Conservation (phyloP, 2,797 vertebrate species). For the Acipenser ruthenus region DNA sequence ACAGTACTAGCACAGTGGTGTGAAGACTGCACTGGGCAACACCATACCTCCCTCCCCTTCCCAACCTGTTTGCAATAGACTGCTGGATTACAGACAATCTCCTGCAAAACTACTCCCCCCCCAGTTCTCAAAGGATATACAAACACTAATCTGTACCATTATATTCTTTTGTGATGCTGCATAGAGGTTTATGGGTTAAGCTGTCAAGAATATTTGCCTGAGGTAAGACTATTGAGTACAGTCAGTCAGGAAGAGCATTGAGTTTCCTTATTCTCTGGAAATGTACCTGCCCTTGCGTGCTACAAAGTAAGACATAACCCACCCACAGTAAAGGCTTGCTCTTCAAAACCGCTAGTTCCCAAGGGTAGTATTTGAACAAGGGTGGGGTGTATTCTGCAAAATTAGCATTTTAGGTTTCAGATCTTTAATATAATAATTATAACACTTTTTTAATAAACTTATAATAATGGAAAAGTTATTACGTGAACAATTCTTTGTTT, state of each 20-base stretch:
- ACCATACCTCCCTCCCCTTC: no score
- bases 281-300: slow-evolving; percentile 12
- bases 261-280: slow-evolving; percentile 2
- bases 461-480: neutral
- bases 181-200: no score
- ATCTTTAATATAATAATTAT: slow-evolving; percentile 15
- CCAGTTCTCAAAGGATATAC: no score
- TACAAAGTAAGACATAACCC: neutral
- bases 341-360: neutral
- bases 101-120: no score
- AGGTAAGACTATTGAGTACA: neutral
- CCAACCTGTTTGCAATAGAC: no score
- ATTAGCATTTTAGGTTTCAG: slow-evolving; percentile 11
- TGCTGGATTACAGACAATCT: no score
- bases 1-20: no score
- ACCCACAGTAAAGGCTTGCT: slow-evolving; percentile 3
- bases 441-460: neutral
- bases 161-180: no score
- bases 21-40: no score
- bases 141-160: no score
- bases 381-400: slow-evolving; percentile 14
- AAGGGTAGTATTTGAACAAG: slow-evolving; percentile 8
- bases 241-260: neutral
- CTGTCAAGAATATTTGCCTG: neutral
- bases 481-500: no score